Evolutionary conservation across 2,888 invertebrate genomes (phyloP).

Genomic region (Synergus umbraculus): DNA sequence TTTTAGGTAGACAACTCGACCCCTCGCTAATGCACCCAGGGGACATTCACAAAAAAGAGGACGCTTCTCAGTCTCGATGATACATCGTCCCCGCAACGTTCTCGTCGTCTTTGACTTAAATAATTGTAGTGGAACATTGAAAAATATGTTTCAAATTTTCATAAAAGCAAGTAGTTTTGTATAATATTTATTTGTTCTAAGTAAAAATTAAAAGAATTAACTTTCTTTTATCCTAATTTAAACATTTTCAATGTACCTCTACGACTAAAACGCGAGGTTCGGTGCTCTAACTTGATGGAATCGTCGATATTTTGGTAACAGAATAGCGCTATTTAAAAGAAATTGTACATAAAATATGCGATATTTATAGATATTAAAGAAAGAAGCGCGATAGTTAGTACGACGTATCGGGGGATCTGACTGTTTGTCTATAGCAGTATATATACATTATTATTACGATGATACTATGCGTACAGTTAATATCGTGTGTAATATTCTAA

Average conservation of each 20-base stretch:
- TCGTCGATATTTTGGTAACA: slow-evolving; percentile 66
- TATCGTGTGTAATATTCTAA: slow-evolving; percentile 76
- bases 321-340: slow-evolving; percentile 66
- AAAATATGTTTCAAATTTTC: not conserved
- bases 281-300: slow-evolving; percentile 48
- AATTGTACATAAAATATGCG: slow-evolving; percentile 63
- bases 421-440: slow-evolving; percentile 71
- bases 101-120: slow-evolving; percentile 14
- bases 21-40: slow-evolving; percentile 70
- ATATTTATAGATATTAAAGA: slow-evolving; percentile 72
- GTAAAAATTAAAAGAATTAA: not conserved
- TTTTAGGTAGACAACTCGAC: slow-evolving; percentile 63
- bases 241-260: not conserved
- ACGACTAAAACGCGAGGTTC: slow-evolving; percentile 20
- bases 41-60: slow-evolving; percentile 81
- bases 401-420: slow-evolving; percentile 59
- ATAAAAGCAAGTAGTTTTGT: not conserved
- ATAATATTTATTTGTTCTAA: not conserved
- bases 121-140: not conserved
- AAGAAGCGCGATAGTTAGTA: slow-evolving; percentile 53
- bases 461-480: slow-evolving; percentile 74
- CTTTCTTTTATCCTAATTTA: not conserved
- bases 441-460: slow-evolving; percentile 73
- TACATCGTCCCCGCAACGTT: slow-evolving; percentile 64
- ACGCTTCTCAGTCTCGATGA: slow-evolving; percentile 80